Base-by-base conservation (phyloP, 2,113 vertebrate genomes). In the Odontesthes bonariensis region DNA sequence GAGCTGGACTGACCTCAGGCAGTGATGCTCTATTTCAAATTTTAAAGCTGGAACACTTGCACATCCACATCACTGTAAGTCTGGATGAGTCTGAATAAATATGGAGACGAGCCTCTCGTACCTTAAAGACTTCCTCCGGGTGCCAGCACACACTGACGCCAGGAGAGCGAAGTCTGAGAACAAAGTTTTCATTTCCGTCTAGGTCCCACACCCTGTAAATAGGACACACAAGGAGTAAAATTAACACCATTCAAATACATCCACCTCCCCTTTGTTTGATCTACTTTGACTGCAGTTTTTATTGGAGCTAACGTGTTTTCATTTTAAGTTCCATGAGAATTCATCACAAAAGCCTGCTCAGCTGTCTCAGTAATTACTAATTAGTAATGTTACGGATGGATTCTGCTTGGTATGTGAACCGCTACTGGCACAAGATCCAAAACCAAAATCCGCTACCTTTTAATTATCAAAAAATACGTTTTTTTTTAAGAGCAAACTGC, bases 91-190 rank as follows among this genome's bases (percentile, higher is more conserved):
- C 31, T 55, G 27, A 63, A 32, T 64, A 17, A 54, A 14, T 17
- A 33, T 42, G 38, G n/a, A 65, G 76, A 40, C 19, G 23, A 46
- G 10, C 11, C 20, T 17, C 33, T 51, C 75, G 59, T 83, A 97
- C 98, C 96, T 99, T 98, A 81, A 92, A 98, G 42, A 91, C 85
- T 69, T 98, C 98, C 74, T 97, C 95, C 23, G 97, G 96, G 90
- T 99, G 97, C 98, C 98, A 99, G 90, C 96, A 97, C 67, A 99
- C 97, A 79, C 96, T 97, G 93, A 98, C 94, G 70, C 98, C 98
- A 67, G 98, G 96, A 65, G 98, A 98, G 69, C 93, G 93, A 47
- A 99, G 94, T 86, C 95, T 93, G 89, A 99, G 96, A 69, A 90
- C 91, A 44, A 93, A 83, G 17, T 90, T 96, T 77, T 97, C 95